These are phyloP conservation scores for Bradypodion ventrale DNA, from an alignment of 2,797 vertebrate species.

Conservation along the genomic window DNA sequence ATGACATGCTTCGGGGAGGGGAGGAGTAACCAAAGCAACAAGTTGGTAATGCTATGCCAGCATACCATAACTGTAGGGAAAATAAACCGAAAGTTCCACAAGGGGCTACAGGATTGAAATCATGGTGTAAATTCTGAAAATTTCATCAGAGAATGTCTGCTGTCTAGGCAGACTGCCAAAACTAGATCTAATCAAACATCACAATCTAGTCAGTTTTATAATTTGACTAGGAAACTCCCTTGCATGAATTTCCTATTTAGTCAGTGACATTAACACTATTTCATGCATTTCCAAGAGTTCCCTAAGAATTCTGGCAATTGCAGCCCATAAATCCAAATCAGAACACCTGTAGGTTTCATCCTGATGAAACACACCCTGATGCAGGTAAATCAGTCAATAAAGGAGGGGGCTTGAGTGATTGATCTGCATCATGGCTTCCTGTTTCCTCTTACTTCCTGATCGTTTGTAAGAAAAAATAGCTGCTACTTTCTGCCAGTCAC, in stretches of 20 bases:
- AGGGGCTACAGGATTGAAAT: background rate
- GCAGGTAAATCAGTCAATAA: too few relatives aligned
- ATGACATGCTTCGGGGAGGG: background rate
- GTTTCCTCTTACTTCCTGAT: too few relatives aligned
- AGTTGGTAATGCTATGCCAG: background rate
- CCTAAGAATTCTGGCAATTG: too few relatives aligned
- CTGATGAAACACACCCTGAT: too few relatives aligned
- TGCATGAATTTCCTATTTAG: background rate
- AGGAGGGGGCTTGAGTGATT: too few relatives aligned
- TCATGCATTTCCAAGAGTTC: background rate
- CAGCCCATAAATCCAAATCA: background rate
- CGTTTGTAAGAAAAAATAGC: too few relatives aligned
- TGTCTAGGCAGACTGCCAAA: background rate
- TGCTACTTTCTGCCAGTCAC: too few relatives aligned
- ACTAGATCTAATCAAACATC: background rate
- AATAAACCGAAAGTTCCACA: background rate
- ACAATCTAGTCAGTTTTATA: background rate
- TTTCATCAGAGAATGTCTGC: background rate
- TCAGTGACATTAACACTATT: background rate
- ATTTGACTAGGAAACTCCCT: background rate
- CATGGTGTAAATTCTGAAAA: background rate
- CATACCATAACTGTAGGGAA: background rate
- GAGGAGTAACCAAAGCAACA: too few relatives aligned
- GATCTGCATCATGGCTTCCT: too few relatives aligned
- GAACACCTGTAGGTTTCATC: background rate